These are phyloP conservation scores for Chloropsis hardwickii DNA, from an alignment of 2,113 vertebrate genomes.

Conservation along the genomic window DNA sequence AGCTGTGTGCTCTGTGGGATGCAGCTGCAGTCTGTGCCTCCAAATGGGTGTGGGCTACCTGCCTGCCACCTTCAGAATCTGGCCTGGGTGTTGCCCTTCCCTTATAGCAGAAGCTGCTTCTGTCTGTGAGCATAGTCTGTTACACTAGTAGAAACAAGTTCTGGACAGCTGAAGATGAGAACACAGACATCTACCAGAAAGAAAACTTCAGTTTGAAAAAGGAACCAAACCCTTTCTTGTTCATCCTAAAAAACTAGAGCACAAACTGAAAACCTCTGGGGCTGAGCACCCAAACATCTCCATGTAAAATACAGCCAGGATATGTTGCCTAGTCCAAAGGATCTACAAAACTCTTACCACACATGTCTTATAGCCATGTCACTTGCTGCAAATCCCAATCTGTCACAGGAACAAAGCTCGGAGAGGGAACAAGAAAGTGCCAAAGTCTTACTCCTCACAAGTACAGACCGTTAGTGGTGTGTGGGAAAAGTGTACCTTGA, in stretches of 20 bases:
- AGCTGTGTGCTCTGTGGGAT: neutral
- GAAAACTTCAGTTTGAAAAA: neutral
- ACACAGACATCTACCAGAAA: neutral
- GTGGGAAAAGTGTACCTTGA: neutral
- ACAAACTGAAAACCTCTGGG: neutral
- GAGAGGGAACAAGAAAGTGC: neutral
- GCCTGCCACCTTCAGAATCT: neutral
- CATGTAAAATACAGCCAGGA: neutral
- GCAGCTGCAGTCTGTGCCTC: neutral
- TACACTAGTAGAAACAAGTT: neutral
- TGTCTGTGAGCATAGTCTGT: neutral
- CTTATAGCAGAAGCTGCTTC: neutral
- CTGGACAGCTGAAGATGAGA: neutral
- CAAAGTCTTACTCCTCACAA: neutral
- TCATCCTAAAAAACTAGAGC: neutral
- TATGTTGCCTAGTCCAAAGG: neutral
- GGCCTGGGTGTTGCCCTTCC: neutral
- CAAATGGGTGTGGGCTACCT: neutral
- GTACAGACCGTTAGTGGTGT: accelerated
- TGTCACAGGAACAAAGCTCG: neutral
- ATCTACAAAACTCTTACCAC: neutral
- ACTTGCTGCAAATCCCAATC: neutral
- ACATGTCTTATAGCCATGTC: neutral
- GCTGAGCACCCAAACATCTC: neutral
- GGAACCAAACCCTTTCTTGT: neutral